These are phyloP conservation scores for Ptychoptera albimana DNA, from an alignment of 2,888 invertebrate species.

Conservation along the genomic window DNA sequence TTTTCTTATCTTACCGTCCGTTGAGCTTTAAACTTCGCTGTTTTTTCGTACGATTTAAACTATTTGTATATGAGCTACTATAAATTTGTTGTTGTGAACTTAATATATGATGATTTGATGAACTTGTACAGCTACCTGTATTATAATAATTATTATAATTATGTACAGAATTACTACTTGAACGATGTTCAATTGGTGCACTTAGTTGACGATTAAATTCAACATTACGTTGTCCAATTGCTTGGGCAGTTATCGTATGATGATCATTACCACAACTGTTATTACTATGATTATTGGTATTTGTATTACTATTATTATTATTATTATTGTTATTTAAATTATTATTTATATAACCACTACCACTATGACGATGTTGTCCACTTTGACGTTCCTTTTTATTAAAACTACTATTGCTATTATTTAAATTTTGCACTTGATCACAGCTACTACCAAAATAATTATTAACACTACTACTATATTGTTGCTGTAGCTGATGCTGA, in stretches of 20 bases:
- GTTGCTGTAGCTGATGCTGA: conserved; percentile 14
- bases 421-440: no score
- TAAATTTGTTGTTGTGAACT: conserved; percentile 3
- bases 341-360: not conserved
- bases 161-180: conserved; percentile 9
- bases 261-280: conserved; percentile 18
- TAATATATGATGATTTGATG: conserved; percentile 8
- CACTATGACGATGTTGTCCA: conserved; percentile 11
- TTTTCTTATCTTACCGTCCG: conserved; percentile 10
- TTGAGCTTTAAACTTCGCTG: conserved; percentile 22
- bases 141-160: conserved; percentile 8
- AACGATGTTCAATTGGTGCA: conserved; percentile 24
- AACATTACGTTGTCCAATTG: conserved; percentile 25
- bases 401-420: no score
- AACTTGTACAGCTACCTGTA: conserved; percentile 3
- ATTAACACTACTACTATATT: conserved; percentile 15
- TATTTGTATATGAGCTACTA: conserved; percentile 16
- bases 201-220: conserved; percentile 31
- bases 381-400: conserved; percentile 1
- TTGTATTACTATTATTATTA: conserved; percentile 3
- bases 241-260: conserved; percentile 23
- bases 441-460: no score
- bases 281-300: conserved; percentile 2
- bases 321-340: not conserved
- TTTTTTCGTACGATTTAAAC: conserved; percentile 13